A percentile compares a stretch with the other conserved stretches of the same genome.
Evolutionary conservation across 1,140 invertebrate species (phyloP).

Genomic region (Drosophila aff.): DNA sequence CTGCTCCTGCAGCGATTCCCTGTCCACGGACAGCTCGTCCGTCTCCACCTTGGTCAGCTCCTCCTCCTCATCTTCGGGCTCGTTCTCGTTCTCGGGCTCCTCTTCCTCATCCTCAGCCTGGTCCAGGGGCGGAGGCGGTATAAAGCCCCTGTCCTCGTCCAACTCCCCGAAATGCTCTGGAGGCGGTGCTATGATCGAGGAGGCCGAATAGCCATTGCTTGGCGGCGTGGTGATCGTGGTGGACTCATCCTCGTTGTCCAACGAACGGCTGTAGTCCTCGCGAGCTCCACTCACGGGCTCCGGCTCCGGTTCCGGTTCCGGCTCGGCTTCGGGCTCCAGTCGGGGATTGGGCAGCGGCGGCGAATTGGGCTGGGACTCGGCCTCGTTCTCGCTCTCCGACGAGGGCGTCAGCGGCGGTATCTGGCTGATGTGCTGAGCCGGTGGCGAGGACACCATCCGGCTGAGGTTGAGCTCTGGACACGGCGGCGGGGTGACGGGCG

Average conservation of each 20-base stretch:
- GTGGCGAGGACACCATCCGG: slow-evolving; percentile 77
- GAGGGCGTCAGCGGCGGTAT: slow-evolving; percentile 77
- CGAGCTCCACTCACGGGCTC: slow-evolving; percentile 41
- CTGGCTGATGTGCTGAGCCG: slow-evolving; percentile 68
- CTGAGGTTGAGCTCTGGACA: slow-evolving; percentile 66
- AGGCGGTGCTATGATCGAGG: slow-evolving; percentile 78
- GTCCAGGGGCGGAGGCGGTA: slow-evolving; percentile 62
- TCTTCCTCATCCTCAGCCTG: slow-evolving; percentile 45
- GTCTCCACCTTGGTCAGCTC: slow-evolving; percentile 69
- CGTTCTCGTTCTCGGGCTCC: background rate
- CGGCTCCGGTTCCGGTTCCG: slow-evolving; percentile 32
- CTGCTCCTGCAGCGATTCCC: slow-evolving; percentile 66
- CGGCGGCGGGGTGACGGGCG: slow-evolving; percentile 75
- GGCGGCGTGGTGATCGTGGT: slow-evolving; percentile 82
- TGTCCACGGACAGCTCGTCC: slow-evolving; percentile 70
- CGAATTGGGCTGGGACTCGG: slow-evolving; percentile 76
- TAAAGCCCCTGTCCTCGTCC: slow-evolving; percentile 66
- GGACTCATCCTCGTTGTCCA: slow-evolving; percentile 79
- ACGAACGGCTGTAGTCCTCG: slow-evolving; percentile 68
- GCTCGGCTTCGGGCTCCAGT: slow-evolving; percentile 28
- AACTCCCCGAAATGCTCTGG: slow-evolving; percentile 74
- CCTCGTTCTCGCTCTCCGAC: slow-evolving; percentile 73
- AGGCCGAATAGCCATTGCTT: slow-evolving; percentile 80
- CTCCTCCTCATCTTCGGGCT: slow-evolving; percentile 21
- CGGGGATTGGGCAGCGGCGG: slow-evolving; percentile 54